Evolutionary conservation across 1,140 invertebrate species (phyloP).

Genomic region (Drosophila subobscura): DNA sequence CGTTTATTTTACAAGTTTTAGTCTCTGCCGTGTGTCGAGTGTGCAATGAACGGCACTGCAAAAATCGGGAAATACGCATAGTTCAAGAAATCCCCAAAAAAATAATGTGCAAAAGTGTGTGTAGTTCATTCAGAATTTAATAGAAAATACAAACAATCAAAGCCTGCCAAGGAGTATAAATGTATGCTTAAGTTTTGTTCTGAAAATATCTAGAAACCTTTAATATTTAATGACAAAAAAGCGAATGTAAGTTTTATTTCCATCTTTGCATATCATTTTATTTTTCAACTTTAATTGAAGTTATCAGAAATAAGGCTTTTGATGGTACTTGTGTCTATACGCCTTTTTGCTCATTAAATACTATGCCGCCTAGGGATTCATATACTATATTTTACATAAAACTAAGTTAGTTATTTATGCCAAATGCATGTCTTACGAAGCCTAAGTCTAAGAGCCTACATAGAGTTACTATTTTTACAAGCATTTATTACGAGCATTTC

Average conservation of each 20-base stretch:
- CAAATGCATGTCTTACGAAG: constrained; percentile 52
- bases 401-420: constrained; percentile 48
- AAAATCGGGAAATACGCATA: constrained; percentile 15
- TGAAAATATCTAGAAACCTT: background rate
- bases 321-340: constrained; percentile 70
- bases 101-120: constrained; percentile 27
- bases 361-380: constrained; percentile 5
- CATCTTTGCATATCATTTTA: constrained; percentile 8
- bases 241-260: constrained; percentile 37
- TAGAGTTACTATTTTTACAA: constrained; percentile 43
- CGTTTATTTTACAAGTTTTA: constrained; percentile 52
- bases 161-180: background rate
- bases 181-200: constrained; percentile 1
- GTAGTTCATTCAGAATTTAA: constrained; percentile 7
- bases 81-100: constrained; percentile 22
- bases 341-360: constrained; percentile 37
- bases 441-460: constrained; percentile 32
- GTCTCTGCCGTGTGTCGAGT: constrained; percentile 61
- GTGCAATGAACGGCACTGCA: constrained; percentile 38
- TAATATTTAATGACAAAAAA: too few relatives aligned
- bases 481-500: constrained; percentile 22
- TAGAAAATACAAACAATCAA: constrained; percentile 1
- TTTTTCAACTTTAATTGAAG: constrained; percentile 8
- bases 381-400: constrained; percentile 19
- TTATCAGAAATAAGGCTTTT: constrained; percentile 17